A percentile compares a stretch with the other conserved stretches of the same genome.
These are phyloP conservation scores for Geophilus truncorum DNA, from an alignment of 2,888 invertebrate genomes.

Conservation along the genomic window DNA sequence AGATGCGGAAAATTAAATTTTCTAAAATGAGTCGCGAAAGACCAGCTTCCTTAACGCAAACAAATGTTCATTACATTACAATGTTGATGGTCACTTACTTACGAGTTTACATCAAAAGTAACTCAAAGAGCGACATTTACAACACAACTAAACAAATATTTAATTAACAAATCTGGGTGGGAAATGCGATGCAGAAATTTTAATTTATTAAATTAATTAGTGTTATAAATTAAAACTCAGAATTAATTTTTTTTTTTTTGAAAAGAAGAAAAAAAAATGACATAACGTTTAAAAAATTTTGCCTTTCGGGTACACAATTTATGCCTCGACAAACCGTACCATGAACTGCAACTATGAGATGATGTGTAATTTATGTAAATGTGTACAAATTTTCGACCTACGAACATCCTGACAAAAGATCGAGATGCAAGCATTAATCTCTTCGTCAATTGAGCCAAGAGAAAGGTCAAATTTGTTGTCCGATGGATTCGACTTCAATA, in stretches of 20 bases:
- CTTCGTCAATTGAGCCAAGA: background rate
- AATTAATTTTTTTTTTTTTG: background rate
- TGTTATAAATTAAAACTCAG: background rate
- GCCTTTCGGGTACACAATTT: too few species aligned
- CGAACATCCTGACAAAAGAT: background rate
- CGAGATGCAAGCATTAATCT: background rate
- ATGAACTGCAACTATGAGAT: background rate
- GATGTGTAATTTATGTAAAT: background rate
- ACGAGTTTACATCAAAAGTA: background rate
- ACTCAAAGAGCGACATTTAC: background rate
- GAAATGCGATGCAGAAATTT: background rate
- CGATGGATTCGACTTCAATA: background rate
- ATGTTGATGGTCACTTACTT: background rate
- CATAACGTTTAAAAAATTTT: too few species aligned
- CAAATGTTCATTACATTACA: background rate
- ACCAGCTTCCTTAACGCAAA: background rate
- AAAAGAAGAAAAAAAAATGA: background rate
- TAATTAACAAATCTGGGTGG: background rate
- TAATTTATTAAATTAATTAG: background rate
- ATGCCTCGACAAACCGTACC: too few species aligned
- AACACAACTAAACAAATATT: background rate
- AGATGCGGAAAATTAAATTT: background rate
- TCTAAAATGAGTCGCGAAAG: background rate
- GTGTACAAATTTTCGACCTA: background rate
- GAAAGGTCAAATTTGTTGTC: background rate